These are phyloP conservation scores for Phthorimaea operculella DNA, from an alignment of 1,140 invertebrate genomes.

Conservation along the genomic window DNA sequence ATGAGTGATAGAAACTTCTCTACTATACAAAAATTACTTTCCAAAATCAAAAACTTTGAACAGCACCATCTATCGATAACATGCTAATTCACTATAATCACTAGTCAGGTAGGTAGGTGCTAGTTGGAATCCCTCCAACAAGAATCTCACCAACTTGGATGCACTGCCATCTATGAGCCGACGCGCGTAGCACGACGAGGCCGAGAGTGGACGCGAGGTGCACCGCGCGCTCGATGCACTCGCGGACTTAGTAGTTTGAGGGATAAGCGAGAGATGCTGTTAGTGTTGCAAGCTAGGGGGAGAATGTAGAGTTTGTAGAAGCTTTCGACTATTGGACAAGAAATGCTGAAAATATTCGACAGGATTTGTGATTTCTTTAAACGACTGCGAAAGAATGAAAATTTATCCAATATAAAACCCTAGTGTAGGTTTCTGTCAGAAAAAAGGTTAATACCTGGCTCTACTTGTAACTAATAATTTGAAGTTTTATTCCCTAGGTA, in stretches of 20 bases:
- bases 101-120: slow-evolving; percentile 6
- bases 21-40: too few species aligned
- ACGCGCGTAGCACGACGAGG: slow-evolving; percentile 15
- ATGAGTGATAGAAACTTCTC: too few species aligned
- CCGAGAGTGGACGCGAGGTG: neutral
- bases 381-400: too few species aligned
- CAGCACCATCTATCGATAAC: slow-evolving; percentile 45
- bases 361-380: too few species aligned
- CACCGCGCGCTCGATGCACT: neutral
- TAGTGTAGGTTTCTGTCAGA: too few species aligned
- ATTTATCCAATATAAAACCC: too few species aligned
- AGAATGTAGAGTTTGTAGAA: too few species aligned
- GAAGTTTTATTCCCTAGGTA: too few species aligned
- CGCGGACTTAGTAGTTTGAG: neutral
- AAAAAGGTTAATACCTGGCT: too few species aligned
- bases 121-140: slow-evolving; percentile 7
- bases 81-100: slow-evolving; percentile 23
- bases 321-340: too few species aligned
- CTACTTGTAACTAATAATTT: too few species aligned
- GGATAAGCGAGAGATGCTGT: neutral
- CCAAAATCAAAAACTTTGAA: neutral
- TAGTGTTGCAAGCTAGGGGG: neutral
- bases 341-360: too few species aligned
- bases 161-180: slow-evolving; percentile 48
- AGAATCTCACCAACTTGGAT: slow-evolving; percentile 9